Evolutionary conservation across 2,797 vertebrate species (phyloP), one percentile per base, ranked within the genome.

Genomic region (Okamejei kenojei): DNA sequence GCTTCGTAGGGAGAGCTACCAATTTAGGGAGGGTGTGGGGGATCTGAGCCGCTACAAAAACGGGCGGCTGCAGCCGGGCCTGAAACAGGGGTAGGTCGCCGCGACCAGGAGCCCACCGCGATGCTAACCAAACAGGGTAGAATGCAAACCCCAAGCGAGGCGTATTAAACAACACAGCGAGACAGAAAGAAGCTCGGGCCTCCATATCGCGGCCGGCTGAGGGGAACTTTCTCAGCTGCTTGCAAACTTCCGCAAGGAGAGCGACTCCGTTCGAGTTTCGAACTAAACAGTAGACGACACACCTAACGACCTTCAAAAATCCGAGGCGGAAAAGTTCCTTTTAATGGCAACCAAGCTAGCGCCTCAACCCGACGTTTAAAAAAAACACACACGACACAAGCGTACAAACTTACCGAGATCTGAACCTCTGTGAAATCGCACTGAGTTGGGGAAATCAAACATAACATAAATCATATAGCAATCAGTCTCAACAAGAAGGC

Each of bases 381-480:
- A n/a, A n/a, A n/a, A n/a, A n/a, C n/a, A n/a, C n/a, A n/a, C n/a
- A n/a, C n/a, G n/a, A n/a, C n/a, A n/a, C 29, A 63, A 86, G 93
- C 15, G 23, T n/a, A 54, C 81, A 93, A 93, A 97, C 98, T 98
- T 96, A 99, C 98, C 98, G 94, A 98, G 94, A 98, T 97, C 94
- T 98, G 97, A 94, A 97, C 97, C 94, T 97, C 97, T 38, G 96
- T 94, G 95, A 97, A 96, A 95, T 97, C 97, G 94, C 95, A 96
- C 97, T 97, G n/a, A n/a, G 96, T 94, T 95, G 93, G 95, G 95
- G 94, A 96, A 94, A 96, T 95, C 97, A 94, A 82, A 93, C 94
- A 23, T 19, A 7, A 6, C 6, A 74, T 11, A 94, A 93, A 63
- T 35, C 82, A n/a, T n/a, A n/a, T n/a, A n/a, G n/a, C n/a, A n/a